Percentiles rank a stretch among this genome's conserved stretches.
phyloP scores from a whole-genome alignment of 2,113 vertebrate species.

The sheep (Ovis aries) region DNA sequence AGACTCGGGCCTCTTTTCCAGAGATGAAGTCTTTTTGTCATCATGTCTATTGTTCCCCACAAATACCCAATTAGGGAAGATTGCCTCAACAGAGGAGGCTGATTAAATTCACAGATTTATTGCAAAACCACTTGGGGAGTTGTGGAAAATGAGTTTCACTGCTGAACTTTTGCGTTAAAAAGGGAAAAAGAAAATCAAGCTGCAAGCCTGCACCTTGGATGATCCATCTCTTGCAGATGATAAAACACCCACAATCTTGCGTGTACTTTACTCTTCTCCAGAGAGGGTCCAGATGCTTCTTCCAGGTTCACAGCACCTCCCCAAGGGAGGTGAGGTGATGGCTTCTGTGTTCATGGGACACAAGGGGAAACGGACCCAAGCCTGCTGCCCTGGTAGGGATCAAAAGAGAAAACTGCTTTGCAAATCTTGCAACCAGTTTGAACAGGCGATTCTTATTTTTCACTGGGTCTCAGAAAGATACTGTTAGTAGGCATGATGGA shows the following conservation, averaged over 20 bases:
- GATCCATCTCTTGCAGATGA: slow-evolving; percentile 6
- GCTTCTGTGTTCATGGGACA: background rate
- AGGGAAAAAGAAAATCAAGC: background rate
- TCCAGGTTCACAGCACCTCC: background rate
- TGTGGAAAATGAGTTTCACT: slow-evolving; percentile 51
- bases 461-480: background rate
- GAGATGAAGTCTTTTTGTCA: slow-evolving; percentile 39
- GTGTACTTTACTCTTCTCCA: background rate
- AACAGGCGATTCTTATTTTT: background rate
- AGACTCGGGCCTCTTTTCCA: slow-evolving; percentile 1
- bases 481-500: background rate
- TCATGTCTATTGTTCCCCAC: slow-evolving; percentile 14
- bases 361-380: background rate
- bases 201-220: background rate
- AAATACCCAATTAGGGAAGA: slow-evolving; percentile 47
- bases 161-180: slow-evolving; percentile 32
- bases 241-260: background rate
- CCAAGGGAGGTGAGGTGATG: too few species aligned
- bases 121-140: slow-evolving; percentile 33
- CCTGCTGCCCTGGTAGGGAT: background rate
- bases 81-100: slow-evolving; percentile 2
- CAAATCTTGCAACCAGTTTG: background rate
- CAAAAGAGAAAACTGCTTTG: background rate
- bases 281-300: slow-evolving; percentile 5
- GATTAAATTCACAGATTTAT: slow-evolving; percentile 57